Evolutionary conservation across 2,113 vertebrate genomes (phyloP).

Genomic region (Acrocephalus kingi): DNA sequence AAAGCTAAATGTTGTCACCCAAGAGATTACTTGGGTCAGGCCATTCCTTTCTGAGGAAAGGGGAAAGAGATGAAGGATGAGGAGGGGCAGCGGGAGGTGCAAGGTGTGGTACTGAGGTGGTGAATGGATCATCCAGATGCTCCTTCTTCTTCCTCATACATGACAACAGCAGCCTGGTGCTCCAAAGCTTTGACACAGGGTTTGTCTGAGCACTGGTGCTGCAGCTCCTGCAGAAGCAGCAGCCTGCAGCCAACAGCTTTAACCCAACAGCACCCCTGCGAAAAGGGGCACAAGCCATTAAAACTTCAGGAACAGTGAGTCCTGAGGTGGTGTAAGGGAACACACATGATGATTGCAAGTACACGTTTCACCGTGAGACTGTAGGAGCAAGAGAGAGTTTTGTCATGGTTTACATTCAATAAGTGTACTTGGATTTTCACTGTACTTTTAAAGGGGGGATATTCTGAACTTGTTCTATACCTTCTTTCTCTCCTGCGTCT

Average conservation of each 20-base stretch:
- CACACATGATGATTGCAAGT: not conserved
- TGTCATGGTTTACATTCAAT: not conserved
- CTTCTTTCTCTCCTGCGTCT: not conserved
- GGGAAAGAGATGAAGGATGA: not conserved
- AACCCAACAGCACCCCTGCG: not conserved
- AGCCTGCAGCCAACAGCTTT: not conserved
- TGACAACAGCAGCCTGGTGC: not conserved
- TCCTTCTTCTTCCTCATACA: not conserved
- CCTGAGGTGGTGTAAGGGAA: not conserved
- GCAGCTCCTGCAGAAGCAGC: not conserved
- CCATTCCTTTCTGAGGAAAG: not conserved
- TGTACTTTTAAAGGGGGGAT: not conserved
- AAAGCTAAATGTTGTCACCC: not conserved
- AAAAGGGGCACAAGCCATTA: not conserved
- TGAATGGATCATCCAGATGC: not conserved
- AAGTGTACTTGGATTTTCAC: not conserved
- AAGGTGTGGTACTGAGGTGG: not conserved
- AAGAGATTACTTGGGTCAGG: not conserved
- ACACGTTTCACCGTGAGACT: not conserved
- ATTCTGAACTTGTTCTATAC: not conserved
- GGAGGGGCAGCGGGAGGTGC: rapidly evolving
- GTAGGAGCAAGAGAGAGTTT: not conserved
- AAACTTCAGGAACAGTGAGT: not conserved
- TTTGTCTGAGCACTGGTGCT: not conserved
- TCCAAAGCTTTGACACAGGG: not conserved